Conservation (phyloP, 2,113 vertebrate species). For the Crotalus horridus region DNA sequence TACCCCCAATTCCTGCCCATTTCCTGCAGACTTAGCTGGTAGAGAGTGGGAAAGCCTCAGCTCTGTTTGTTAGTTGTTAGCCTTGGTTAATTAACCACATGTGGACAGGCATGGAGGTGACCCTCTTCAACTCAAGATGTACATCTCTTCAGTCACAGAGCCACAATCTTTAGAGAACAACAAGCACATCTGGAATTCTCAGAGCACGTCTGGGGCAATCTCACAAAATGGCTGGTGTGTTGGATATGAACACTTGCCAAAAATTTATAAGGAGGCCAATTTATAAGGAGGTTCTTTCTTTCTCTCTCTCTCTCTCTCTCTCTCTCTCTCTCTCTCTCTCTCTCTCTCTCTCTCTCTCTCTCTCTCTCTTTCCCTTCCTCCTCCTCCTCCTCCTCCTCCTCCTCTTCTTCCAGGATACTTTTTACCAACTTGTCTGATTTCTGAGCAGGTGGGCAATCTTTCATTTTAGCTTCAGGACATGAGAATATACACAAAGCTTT, state of each 20-base stretch:
- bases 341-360: too few relatives aligned
- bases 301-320: too few relatives aligned
- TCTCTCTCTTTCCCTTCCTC: too few relatives aligned
- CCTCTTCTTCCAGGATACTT: background rate
- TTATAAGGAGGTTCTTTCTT: background rate
- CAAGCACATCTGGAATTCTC: background rate
- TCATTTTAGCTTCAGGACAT: background rate
- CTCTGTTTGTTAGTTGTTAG: background rate
- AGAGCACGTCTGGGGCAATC: background rate
- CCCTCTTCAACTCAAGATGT: background rate
- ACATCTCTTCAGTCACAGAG: background rate
- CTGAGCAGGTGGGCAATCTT: background rate
- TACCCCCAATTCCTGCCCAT: slow-evolving; percentile 1
- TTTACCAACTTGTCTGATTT: background rate
- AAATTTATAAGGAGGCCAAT: background rate
- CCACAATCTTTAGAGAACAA: background rate
- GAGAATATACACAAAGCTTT: background rate
- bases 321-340: too few relatives aligned
- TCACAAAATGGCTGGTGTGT: background rate
- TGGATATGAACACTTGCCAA: background rate
- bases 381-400: background rate
- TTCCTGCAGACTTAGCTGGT: slow-evolving; percentile 32
- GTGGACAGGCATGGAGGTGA: too few relatives aligned
- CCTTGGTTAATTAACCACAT: background rate
- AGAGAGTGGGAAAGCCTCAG: background rate